These are phyloP conservation scores for Leptopilina myrica DNA, from an alignment of 2,888 invertebrate species.

Conservation along the genomic window DNA sequence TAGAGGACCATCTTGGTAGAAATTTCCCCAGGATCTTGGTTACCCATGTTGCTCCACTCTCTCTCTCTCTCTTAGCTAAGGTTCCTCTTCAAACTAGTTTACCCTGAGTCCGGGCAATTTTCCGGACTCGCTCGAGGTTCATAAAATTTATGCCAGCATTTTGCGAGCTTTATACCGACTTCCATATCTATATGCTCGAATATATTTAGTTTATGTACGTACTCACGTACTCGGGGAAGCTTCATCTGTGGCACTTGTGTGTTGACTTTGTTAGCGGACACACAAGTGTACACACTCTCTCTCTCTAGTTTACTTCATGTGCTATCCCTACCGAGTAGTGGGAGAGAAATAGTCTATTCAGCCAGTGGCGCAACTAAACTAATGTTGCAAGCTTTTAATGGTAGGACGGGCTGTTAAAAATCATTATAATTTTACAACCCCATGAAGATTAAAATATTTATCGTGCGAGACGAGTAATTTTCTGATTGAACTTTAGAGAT, in stretches of 20 bases:
- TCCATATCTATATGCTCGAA: conserved; percentile 46
- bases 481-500: conserved; percentile 1
- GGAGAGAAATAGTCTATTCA: conserved; percentile 1
- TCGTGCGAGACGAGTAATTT: background rate
- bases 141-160: conserved; percentile 66
- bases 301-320: background rate
- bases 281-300: background rate
- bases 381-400: conserved; percentile 24
- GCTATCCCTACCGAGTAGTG: background rate
- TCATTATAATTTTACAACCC: conserved; percentile 33
- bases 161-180: conserved; percentile 60
- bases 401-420: conserved; percentile 31
- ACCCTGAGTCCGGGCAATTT: conserved; percentile 59
- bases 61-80: background rate
- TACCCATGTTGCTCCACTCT: conserved; percentile 43
- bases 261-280: conserved; percentile 31
- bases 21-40: conserved; percentile 36
- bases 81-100: conserved; percentile 49
- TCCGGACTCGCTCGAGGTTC: conserved; percentile 57
- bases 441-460: conserved; percentile 19
- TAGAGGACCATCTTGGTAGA: conserved; percentile 21
- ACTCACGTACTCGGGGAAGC: conserved; percentile 31
- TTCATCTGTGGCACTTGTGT: conserved; percentile 30
- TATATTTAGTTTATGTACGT: conserved; percentile 40
- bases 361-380: conserved; percentile 24